Percentiles rank a stretch among this genome's conserved stretches.
Evolutionary conservation across 2,113 vertebrate genomes (phyloP).

Genomic region (Martes martes): DNA sequence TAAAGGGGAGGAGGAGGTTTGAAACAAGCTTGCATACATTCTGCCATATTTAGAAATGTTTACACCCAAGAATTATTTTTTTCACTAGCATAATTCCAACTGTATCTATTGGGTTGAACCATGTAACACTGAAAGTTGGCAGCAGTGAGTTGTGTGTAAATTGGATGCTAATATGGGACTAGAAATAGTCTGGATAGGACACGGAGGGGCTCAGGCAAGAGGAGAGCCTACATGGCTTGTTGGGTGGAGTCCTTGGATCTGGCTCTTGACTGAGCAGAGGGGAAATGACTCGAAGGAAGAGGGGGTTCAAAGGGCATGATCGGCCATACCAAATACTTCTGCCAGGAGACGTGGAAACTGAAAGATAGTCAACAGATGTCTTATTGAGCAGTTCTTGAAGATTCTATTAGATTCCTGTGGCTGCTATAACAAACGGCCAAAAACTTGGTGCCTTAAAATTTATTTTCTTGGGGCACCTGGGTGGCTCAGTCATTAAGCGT

Average conservation of each 20-base stretch:
- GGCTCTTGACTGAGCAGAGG: neutral
- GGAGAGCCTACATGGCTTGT: neutral
- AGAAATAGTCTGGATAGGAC: neutral
- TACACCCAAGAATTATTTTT: no score
- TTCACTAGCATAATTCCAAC: no score
- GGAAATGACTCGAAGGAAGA: neutral
- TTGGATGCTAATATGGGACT: no score
- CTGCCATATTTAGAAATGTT: no score
- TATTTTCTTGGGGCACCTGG: neutral
- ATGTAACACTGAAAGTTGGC: no score
- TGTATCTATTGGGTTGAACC: no score
- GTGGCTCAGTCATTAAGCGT: no score
- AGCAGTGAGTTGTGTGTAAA: no score
- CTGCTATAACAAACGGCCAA: neutral
- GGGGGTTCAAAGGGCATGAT: neutral
- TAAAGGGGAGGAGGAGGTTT: no score
- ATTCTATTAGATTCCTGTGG: neutral
- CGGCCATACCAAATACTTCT: neutral
- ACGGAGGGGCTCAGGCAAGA: neutral
- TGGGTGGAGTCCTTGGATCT: neutral
- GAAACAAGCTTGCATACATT: no score
- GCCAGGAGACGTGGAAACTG: neutral
- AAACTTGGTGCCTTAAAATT: neutral
- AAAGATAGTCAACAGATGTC: neutral
- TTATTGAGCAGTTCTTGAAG: neutral